These are phyloP conservation scores for Anguilla rostrata DNA, from an alignment of 2,113 vertebrate genomes.

Conservation along the genomic window DNA sequence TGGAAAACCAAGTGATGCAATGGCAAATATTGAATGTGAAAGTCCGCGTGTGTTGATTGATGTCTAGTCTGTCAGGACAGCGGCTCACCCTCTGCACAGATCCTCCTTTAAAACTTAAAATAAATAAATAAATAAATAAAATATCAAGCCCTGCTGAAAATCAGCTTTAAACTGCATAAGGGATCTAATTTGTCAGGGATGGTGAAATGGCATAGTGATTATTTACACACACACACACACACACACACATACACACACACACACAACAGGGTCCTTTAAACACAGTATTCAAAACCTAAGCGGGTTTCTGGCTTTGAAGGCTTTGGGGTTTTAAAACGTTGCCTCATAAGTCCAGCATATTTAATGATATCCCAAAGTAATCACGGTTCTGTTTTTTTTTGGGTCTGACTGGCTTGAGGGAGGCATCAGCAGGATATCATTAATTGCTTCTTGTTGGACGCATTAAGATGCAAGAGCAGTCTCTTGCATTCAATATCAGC, in stretches of 20 bases:
- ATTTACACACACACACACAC: no score
- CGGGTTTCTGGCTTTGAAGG: not conserved
- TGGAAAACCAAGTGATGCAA: not conserved
- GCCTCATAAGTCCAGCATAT: slow-evolving; percentile 11
- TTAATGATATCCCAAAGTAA: slow-evolving; percentile 28
- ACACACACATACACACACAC: not conserved
- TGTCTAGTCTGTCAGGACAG: not conserved
- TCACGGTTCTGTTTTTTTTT: not conserved
- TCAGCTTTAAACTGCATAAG: not conserved
- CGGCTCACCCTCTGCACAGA: not conserved
- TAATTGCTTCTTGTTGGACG: slow-evolving; percentile 28
- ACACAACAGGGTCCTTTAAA: no score
- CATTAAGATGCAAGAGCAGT: slow-evolving; percentile 32
- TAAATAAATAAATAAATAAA: not conserved
- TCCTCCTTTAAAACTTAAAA: not conserved
- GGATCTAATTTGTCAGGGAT: not conserved
- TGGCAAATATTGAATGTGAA: not conserved
- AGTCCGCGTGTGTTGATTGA: not conserved
- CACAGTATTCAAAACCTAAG: not conserved
- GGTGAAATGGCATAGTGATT: no score
- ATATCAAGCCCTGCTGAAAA: not conserved
- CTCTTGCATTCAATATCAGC: slow-evolving; percentile 1
- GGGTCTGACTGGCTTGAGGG: slow-evolving; percentile 2
- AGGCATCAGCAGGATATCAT: slow-evolving; percentile 26
- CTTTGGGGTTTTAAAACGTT: slow-evolving; percentile 1